Percentiles rank a stretch among this genome's conserved stretches.
phyloP scores from a whole-genome alignment of 2,113 vertebrate species.

The Neolamprologus variostigma region DNA sequence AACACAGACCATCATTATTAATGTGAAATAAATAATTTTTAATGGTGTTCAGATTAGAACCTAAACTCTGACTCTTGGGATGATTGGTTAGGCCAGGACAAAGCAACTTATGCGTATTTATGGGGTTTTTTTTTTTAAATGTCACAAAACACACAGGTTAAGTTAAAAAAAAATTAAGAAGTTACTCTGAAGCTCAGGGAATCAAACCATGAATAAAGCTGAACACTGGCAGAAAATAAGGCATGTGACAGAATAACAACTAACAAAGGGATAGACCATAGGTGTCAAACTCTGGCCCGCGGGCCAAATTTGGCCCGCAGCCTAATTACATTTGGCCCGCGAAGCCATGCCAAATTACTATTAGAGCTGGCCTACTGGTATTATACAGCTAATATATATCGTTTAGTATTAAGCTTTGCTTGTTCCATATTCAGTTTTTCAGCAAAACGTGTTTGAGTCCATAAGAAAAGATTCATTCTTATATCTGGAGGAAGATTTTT shows the following conservation, averaged over 20 bases:
- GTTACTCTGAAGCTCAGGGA: not conserved
- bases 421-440: no score
- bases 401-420: no score
- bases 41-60: not conserved
- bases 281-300: no score
- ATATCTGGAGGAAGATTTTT: no score
- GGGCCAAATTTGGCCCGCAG: no score
- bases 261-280: not conserved
- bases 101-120: not conserved
- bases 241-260: not conserved
- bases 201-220: not conserved
- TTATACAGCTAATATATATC: no score
- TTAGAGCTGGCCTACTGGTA: no score
- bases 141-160: not conserved
- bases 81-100: not conserved
- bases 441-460: no score
- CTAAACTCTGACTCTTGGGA: not conserved
- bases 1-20: not conserved
- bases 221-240: not conserved
- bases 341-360: no score
- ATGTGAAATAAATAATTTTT: not conserved
- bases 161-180: not conserved
- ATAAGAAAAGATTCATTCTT: no score
- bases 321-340: no score
- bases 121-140: rapidly evolving